phyloP scores from a whole-genome alignment of 2,888 invertebrate species.

The Notodonta dromedarius region DNA sequence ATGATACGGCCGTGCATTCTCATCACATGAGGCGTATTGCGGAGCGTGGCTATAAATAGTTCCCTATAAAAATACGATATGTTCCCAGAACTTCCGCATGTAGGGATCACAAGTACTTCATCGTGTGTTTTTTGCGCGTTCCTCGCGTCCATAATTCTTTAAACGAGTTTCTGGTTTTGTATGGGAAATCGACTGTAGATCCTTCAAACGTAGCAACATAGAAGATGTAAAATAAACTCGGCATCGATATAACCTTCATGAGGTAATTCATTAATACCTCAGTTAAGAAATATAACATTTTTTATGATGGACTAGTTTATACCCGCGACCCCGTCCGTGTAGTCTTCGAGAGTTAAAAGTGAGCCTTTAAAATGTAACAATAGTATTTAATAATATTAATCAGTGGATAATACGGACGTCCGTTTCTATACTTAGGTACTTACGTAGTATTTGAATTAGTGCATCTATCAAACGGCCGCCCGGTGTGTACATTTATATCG shows the following conservation, averaged over 20 bases:
- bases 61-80: constrained; percentile 44
- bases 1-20: constrained; percentile 34
- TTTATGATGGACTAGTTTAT: too few species aligned
- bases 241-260: too few species aligned
- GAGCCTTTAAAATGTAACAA: too few species aligned
- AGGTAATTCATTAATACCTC: too few species aligned
- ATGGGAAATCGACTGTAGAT: constrained; percentile 26
- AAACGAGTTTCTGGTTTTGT: constrained; percentile 21
- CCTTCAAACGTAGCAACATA: neutral
- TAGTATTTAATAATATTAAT: neutral
- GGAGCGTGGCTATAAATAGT: constrained; percentile 44
- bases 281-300: too few species aligned
- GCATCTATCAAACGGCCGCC: constrained; percentile 15
- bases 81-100: constrained; percentile 46
- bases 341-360: too few species aligned
- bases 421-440: constrained; percentile 2
- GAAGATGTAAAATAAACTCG: neutral
- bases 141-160: constrained; percentile 14
- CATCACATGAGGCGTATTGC: constrained; percentile 24
- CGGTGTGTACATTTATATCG: constrained; percentile 5
- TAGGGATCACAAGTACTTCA: constrained; percentile 32
- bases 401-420: neutral
- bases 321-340: too few species aligned
- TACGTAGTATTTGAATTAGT: constrained; percentile 9
- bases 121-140: constrained; percentile 29